Conservation (phyloP, 2,797 vertebrate genomes). For the Neostethus bicornis region DNA sequence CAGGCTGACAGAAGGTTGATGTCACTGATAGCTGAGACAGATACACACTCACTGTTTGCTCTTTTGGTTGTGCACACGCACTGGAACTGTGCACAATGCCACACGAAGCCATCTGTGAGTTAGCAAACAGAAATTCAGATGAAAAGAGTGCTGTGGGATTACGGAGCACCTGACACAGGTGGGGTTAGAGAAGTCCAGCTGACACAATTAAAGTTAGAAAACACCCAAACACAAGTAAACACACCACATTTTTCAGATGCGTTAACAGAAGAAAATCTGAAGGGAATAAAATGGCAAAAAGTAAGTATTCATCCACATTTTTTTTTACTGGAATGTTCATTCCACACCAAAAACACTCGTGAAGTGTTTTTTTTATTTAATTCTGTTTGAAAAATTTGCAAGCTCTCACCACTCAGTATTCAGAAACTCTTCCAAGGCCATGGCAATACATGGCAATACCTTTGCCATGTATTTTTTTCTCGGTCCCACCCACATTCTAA, state of each 20-base stretch:
- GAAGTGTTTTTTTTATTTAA: too few relatives aligned
- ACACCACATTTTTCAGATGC: conserved; percentile 21
- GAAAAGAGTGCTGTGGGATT: conserved; percentile 4
- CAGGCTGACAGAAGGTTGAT: conserved; percentile 25
- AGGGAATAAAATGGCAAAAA: not conserved
- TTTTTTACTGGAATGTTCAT: too few relatives aligned
- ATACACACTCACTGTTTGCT: not conserved
- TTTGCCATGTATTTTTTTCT: too few relatives aligned
- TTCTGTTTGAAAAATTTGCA: too few relatives aligned
- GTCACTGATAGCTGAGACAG: conserved; percentile 23
- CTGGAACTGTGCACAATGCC: conserved; percentile 4
- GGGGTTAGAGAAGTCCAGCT: conserved; percentile 5
- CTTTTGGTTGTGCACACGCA: not conserved
- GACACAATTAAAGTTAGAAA: conserved; percentile 20
- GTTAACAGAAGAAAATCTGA: too few relatives aligned
- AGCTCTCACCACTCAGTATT: too few relatives aligned
- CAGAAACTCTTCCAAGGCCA: too few relatives aligned
- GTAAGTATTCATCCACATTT: not conserved
- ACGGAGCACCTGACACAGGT: conserved; percentile 4
- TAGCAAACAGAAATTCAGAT: conserved; percentile 15
- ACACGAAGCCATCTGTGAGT: conserved; percentile 9
- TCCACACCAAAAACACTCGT: too few relatives aligned
- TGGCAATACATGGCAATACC: too few relatives aligned
- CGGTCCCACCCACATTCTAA: too few relatives aligned
- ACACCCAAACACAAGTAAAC: conserved; percentile 32